Base-by-base conservation (phyloP, 2,113 vertebrate genomes). In the Murina feae region DNA sequence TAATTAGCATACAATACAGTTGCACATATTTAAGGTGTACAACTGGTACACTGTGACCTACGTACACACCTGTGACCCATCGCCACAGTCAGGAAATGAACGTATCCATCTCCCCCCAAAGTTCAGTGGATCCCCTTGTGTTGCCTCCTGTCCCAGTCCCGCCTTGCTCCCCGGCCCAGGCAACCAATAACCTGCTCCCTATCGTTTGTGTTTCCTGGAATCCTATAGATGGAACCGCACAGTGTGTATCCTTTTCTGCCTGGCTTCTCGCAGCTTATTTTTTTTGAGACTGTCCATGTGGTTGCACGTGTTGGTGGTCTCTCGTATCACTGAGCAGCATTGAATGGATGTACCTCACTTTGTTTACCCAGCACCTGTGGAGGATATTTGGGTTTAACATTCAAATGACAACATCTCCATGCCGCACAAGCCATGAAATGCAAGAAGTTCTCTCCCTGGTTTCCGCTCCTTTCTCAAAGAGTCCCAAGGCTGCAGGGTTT, bases 241-340 rank as follows among this genome's bases (percentile, higher is more conserved):
- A 5, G 9, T 1, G 3, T 23, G 37, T 12, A 11, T 58, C 42
- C 71, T 37, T 53, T 55, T 91, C 65, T 11, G 30, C 35, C 44
- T 9, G 78, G 37, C 49, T 91, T 44, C 65, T 68, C 35, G 68
- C 65, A 10, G 47, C 53, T 0, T 35, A 1, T 20, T 60, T 35
- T 55, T 55, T 13, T 21, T 10, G 51, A 82, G 68, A 20, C 18
- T 32, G 1, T 7, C 32, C 1, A 0, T 47, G 39, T 30, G 18
- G 66, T 16, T 10, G 21, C 6, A 0, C 14, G 5, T 2, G 3
- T 30, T 23, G 0, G 7, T 18, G 12, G 21, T 17, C 47, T 51
- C 35, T 37, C 23, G 28, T 17, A 3, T 32, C 1, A 3, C 53
- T n/a, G 37, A 7, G 30, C 55, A 12, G 23, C 10, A 0, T 2